A percentile compares a stretch with the other conserved stretches of the same genome.
These are phyloP conservation scores for Perodicticus potto DNA, from an alignment of 2,797 vertebrate genomes.

Conservation along the genomic window DNA sequence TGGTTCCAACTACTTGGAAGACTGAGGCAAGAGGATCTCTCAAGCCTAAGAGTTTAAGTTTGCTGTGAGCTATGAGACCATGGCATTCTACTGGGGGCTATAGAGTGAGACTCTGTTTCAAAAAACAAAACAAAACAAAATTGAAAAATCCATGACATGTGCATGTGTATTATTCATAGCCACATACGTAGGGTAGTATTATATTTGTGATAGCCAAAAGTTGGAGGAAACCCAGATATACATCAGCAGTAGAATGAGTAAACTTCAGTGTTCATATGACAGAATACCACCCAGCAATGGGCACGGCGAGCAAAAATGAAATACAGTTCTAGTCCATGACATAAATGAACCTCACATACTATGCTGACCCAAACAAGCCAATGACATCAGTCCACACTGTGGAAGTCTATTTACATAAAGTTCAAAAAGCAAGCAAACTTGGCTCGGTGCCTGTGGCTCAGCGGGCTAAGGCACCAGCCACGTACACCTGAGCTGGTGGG, in stretches of 20 bases:
- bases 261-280: neutral
- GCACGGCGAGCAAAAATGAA: neutral
- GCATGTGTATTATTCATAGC: neutral
- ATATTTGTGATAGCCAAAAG: neutral
- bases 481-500: too few species aligned
- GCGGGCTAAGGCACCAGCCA: too few species aligned
- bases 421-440: neutral
- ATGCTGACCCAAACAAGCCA: neutral
- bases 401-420: neutral
- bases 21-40: too few species aligned
- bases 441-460: too few species aligned
- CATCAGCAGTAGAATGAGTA: neutral
- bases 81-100: too few species aligned
- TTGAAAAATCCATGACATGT: too few species aligned
- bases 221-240: neutral
- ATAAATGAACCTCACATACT: neutral
- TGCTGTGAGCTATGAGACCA: too few species aligned
- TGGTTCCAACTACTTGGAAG: too few species aligned
- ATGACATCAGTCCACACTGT: neutral
- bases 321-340: neutral
- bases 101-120: too few species aligned
- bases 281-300: neutral
- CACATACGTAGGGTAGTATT: neutral
- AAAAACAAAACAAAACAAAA: too few species aligned
- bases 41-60: too few species aligned